These are phyloP conservation scores for Maniola hyperantus DNA, from an alignment of 2,888 invertebrate species.

Conservation along the genomic window DNA sequence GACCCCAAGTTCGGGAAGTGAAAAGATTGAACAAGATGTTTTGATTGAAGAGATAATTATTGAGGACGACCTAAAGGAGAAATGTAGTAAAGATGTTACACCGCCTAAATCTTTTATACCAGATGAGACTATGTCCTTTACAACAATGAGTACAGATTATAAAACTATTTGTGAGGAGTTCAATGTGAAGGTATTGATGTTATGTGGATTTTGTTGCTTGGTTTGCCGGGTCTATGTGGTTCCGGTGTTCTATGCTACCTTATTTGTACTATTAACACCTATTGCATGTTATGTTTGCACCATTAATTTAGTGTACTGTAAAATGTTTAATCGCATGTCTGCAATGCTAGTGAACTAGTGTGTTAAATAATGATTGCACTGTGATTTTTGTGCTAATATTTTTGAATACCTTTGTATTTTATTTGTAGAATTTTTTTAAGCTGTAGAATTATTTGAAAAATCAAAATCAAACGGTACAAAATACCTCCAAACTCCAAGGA, in stretches of 20 bases:
- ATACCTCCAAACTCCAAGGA: no score
- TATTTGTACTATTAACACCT: constrained; percentile 49
- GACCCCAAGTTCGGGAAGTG: constrained; percentile 45
- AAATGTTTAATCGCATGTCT: constrained; percentile 48
- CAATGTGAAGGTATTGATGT: constrained; percentile 83
- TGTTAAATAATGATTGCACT: neutral
- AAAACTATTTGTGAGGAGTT: constrained; percentile 88
- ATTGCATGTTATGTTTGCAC: constrained; percentile 54
- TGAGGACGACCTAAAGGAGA: constrained; percentile 50
- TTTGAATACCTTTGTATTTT: neutral
- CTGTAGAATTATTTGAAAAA: neutral
- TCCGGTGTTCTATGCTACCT: constrained; percentile 43
- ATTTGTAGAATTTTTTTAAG: neutral
- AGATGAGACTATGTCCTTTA: constrained; percentile 74
- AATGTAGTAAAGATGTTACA: constrained; percentile 51
- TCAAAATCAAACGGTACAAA: no score
- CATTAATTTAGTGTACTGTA: constrained; percentile 47
- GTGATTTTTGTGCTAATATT: neutral
- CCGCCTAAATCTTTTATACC: constrained; percentile 66
- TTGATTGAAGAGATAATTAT: constrained; percentile 49
- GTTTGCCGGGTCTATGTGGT: constrained; percentile 45
- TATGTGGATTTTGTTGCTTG: constrained; percentile 50
- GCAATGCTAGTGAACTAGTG: constrained; percentile 35
- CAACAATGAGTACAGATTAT: constrained; percentile 86
- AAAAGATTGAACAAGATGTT: constrained; percentile 66